Evolutionary conservation across 2,888 invertebrate species (phyloP), one percentile per base, ranked within the genome.

Genomic region (Bellardia pandia): DNA sequence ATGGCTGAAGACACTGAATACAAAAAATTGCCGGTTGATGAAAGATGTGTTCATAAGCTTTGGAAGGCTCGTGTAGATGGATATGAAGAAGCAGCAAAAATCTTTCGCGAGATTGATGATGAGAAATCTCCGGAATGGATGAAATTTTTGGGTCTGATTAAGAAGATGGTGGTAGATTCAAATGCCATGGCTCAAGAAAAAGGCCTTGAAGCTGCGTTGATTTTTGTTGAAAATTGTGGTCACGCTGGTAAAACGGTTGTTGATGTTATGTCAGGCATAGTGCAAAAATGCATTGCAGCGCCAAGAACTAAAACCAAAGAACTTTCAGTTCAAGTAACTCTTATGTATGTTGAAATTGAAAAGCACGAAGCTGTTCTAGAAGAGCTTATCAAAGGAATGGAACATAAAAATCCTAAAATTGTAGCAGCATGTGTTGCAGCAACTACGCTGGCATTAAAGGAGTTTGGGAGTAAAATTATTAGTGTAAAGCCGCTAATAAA

Each of bases 121-220:
- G 98, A 98, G 92, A 99, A 99, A 93, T 97, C 98, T 56, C 96
- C 97, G 0, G 99, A 99, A 93, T 99, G 98, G 96, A 96, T 95
- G 90, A 98, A 98, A 94, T 99, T 96, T 94, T 94, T 97, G 13
- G 97, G 98, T 9, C 94, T 98, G 66, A 96, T 99, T 51, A 98
- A 98, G 93, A 99, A 99, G 94, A 98, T 99, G 95, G 98, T 98
- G 0, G 94, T 96, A 0, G 99, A 99, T 93, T 97, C 97, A 90
- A 99, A 99, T 96, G 99, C 97, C 16, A 96, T 97, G 86, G 98
- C 99, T 2, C 99, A 99, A 93, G 99, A 99, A 92, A 99, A 97
- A 94, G 99, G 98, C 14, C 93, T 99, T 90, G 99, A 98, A 92
- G 98, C 99, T 9, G 96, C 98, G 0, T 93, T 98, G 76, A 97